Conservation (phyloP, 2,797 vertebrate genomes). For the Cyclopterus lumpus region DNA sequence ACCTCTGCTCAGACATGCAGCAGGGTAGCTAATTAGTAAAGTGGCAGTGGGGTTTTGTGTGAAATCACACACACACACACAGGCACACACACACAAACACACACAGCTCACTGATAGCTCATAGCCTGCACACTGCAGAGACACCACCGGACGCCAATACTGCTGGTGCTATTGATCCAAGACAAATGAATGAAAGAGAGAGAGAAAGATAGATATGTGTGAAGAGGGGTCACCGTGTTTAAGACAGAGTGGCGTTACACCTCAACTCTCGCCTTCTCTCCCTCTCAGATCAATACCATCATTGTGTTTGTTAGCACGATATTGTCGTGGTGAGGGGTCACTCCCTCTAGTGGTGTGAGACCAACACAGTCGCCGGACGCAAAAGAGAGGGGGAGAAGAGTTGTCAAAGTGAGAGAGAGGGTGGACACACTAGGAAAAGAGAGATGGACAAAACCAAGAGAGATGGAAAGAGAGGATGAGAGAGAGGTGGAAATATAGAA, state of each 20-base stretch:
- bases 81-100: conserved; percentile 16
- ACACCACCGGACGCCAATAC: conserved; percentile 49
- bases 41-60: conserved; percentile 52
- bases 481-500: conserved; percentile 53
- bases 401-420: conserved; percentile 16
- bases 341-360: conserved; percentile 73
- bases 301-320: conserved; percentile 60
- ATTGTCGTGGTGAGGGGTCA: conserved; percentile 46
- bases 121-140: conserved; percentile 44
- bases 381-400: not conserved
- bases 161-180: conserved; percentile 67
- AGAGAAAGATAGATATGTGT: conserved; percentile 36
- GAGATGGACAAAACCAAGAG: conserved; percentile 11
- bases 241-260: conserved; percentile 66
- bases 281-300: conserved; percentile 69
- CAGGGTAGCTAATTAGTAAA: conserved; percentile 69
- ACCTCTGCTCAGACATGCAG: conserved; percentile 55
- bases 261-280: conserved; percentile 43
- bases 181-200: conserved; percentile 57
- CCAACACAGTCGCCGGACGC: conserved; percentile 5
- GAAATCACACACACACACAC: conserved; percentile 36
- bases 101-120: conserved; percentile 26
- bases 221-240: conserved; percentile 51
- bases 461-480: conserved; percentile 32
- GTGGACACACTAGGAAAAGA: not conserved